Percentiles rank a stretch among this genome's conserved stretches.
phyloP scores from a whole-genome alignment of 2,888 invertebrate genomes.

The Bedellia somnulentella region DNA sequence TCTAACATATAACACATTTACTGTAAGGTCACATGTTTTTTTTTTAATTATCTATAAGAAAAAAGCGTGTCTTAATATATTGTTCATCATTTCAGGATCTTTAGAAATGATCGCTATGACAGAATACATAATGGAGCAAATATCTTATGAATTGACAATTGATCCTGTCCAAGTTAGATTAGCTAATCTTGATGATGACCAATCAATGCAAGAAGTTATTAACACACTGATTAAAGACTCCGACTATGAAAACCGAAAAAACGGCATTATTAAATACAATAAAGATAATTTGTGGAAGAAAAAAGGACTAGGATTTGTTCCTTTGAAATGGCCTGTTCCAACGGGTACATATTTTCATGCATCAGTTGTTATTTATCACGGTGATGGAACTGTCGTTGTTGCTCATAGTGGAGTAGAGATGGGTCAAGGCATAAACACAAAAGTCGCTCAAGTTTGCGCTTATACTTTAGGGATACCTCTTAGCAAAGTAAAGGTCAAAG shows the following conservation, averaged over 20 bases:
- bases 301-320: slow-evolving; percentile 61
- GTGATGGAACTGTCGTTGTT: slow-evolving; percentile 66
- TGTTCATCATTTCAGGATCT: slow-evolving; percentile 23
- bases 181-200: slow-evolving; percentile 38
- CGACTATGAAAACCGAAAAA: slow-evolving; percentile 47
- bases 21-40: too few relatives aligned
- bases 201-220: slow-evolving; percentile 38
- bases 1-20: too few relatives aligned
- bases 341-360: slow-evolving; percentile 42
- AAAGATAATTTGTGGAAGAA: slow-evolving; percentile 72
- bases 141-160: slow-evolving; percentile 46
- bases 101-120: slow-evolving; percentile 55
- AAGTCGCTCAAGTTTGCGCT: slow-evolving; percentile 68
- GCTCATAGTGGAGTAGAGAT: slow-evolving; percentile 67
- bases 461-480: slow-evolving; percentile 65
- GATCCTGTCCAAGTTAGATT: slow-evolving; percentile 60
- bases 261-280: slow-evolving; percentile 55
- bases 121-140: slow-evolving; percentile 68
- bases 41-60: not conserved
- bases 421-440: slow-evolving; percentile 75
- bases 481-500: slow-evolving; percentile 65
- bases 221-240: slow-evolving; percentile 50
- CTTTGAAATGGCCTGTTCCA: slow-evolving; percentile 60
- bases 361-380: slow-evolving; percentile 62
- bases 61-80: not conserved